Evolutionary conservation across 92 coral and sea anemone genomes (phyloP).

Genomic region (Phenganax stokvisi): DNA sequence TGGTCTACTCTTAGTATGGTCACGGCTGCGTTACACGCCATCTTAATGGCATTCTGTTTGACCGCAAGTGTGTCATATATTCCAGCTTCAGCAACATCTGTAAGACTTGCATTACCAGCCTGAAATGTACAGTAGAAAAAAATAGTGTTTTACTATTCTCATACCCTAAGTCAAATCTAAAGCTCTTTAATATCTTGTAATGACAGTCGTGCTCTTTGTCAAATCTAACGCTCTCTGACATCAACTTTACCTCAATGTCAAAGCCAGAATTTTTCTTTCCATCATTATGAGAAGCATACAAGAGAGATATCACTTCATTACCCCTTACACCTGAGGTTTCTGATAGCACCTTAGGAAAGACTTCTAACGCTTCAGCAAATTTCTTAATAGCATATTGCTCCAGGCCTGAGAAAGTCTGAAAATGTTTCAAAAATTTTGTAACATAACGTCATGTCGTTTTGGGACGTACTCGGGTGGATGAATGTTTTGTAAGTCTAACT

Average conservation of each 20-base stretch:
- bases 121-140: constrained; percentile 18
- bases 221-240: neutral
- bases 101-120: constrained; percentile 79
- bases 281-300: constrained; percentile 86
- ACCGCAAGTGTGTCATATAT: constrained; percentile 66
- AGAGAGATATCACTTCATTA: constrained; percentile 80
- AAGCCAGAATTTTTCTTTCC: constrained; percentile 93
- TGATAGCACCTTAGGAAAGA: constrained; percentile 76
- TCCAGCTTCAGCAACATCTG: constrained; percentile 75
- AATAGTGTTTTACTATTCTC: neutral
- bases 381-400: constrained; percentile 96
- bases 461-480: neutral
- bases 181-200: neutral
- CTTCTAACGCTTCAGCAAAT: constrained; percentile 83
- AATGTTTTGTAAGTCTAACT: too few species aligned
- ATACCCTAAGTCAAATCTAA: neutral
- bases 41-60: constrained; percentile 81
- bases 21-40: constrained; percentile 84
- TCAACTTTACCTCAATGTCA: constrained; percentile 70
- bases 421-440: neutral
- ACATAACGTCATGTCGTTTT: neutral
- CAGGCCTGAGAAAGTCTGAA: constrained; percentile 89
- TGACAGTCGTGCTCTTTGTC: neutral
- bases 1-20: constrained; percentile 93
- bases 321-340: constrained; percentile 89